A percentile compares a stretch with the other conserved stretches of the same genome.
Evolutionary conservation across 37 sponge, comb jelly and placozoan species (phyloP).

Genomic region (Tethya wilhelma): DNA sequence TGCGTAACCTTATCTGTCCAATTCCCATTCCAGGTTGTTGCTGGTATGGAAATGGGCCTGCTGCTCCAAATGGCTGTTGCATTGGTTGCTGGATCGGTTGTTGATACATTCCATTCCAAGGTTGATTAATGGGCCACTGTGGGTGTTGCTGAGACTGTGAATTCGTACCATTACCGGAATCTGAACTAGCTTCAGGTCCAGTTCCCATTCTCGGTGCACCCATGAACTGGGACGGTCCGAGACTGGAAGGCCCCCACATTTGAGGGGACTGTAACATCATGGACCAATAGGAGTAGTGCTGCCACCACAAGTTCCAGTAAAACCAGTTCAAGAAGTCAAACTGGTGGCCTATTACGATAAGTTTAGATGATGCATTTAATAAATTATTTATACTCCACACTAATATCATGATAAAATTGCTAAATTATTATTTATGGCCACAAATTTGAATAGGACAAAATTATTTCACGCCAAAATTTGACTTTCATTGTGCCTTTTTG

Average conservation of each 20-base stretch:
- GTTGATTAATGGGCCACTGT: no score
- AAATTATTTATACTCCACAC: no score
- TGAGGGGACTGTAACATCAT: background rate
- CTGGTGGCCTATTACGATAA: constrained; percentile 19
- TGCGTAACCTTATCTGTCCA: background rate
- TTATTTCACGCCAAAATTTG: no score
- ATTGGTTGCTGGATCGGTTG: background rate
- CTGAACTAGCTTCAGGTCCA: background rate
- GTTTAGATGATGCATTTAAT: no score
- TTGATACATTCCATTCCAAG: background rate
- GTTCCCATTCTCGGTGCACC: background rate
- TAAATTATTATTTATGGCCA: no score
- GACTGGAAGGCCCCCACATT: background rate
- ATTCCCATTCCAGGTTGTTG: background rate
- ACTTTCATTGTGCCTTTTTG: no score
- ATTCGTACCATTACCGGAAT: background rate
- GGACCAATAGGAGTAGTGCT: constrained; percentile 47
- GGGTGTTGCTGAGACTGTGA: no score
- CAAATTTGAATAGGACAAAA: no score
- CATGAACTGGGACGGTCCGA: background rate
- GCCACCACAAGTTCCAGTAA: constrained; percentile 74
- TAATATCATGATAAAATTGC: no score
- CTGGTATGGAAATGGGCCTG: background rate
- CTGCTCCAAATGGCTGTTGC: background rate
- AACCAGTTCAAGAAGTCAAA: constrained; percentile 70